Evolutionary conservation across 1,140 invertebrate genomes (phyloP), one percentile per base, ranked within the genome.

Genomic region (Protaetia brevitarsis): DNA sequence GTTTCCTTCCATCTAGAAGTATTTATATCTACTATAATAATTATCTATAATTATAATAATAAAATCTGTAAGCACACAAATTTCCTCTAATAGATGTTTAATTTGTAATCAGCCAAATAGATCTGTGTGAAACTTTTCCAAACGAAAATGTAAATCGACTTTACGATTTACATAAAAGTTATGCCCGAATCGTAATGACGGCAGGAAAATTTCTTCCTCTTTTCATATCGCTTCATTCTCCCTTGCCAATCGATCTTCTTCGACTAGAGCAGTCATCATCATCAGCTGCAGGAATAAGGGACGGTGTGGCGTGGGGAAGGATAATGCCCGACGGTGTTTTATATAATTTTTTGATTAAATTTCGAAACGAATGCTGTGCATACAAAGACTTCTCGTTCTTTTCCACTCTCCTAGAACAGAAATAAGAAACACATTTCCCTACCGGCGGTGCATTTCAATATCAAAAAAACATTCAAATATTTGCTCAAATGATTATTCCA

Each of bases 401-500:
- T 51, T 51, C 16, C 41, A 23, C 41, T 19, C 57, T 69, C 66
- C 69, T 66, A 70, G 67, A 72, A 66, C 70, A 66, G 72, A 73
- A 74, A 73, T 73, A 75, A 74, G 73, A 74, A 76, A 72, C 70
- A 72, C 2, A 10, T 7, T 23, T 51, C 10, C 41, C 19, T 6
- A 2, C 8, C 41, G 71, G 72, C 70, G 71, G 71, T 69, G 67
- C 73, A 74, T 77, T 76, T 76, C 76, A 73, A 75, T 77, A 77
- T 77, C 41, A 73, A 77, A 74, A 76, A 77, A 76, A 76, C 72
- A 77, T 72, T 76, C 77, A 78, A 78, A 78, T 78, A 78, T 78
- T 78, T 76, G 74, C 77, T 71, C 72, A 76, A 78, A 78, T 76
- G 77, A 78, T 78, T 78, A 78, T 78, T 78, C 77, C 77, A 78